Conservation (phyloP, 2,797 vertebrate species). For the Nannoperca australis region DNA sequence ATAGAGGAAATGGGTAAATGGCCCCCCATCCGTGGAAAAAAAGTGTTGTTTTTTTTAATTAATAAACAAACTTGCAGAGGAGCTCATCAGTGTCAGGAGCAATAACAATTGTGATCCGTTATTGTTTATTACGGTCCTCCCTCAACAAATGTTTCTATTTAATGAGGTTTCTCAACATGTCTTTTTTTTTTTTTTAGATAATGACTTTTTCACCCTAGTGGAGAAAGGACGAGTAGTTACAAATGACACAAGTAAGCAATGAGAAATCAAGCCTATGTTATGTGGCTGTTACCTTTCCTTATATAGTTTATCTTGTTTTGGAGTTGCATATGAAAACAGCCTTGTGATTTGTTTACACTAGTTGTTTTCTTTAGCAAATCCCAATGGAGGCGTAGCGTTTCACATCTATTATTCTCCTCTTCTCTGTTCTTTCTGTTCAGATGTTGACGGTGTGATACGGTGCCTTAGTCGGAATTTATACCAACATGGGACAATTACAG, state of each 20-base stretch:
- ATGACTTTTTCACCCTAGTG: conserved; percentile 94
- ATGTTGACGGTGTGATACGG: conserved; percentile 80
- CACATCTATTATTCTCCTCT: conserved; percentile 77
- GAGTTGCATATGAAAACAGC: conserved; percentile 73
- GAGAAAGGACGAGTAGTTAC: conserved; percentile 77
- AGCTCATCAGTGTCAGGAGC: conserved; percentile 99
- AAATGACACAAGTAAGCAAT: conserved; percentile 87
- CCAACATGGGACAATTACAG: conserved; percentile 86
- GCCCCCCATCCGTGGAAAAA: conserved; percentile 51
- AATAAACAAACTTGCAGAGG: conserved; percentile 99
- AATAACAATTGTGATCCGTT: conserved; percentile 99
- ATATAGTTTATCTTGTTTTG: conserved; percentile 77
- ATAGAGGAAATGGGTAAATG: conserved; percentile 68
- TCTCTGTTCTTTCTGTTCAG: conserved; percentile 76
- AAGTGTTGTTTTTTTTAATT: conserved; percentile 96
- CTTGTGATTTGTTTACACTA: conserved; percentile 82
- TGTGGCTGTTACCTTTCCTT: conserved; percentile 58
- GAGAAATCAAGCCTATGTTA: conserved; percentile 70
- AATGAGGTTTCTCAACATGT: conserved; percentile 98
- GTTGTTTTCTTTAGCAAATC: conserved; percentile 83
- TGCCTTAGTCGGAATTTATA: conserved; percentile 85
- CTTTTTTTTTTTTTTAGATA: conserved; percentile 94
- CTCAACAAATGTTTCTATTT: conserved; percentile 98
- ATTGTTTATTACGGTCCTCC: conserved; percentile 99
- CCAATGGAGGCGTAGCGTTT: conserved; percentile 78